A percentile compares a stretch with the other conserved stretches of the same genome.
phyloP scores from a whole-genome alignment of 2,797 vertebrate genomes.

The Phylloscopus collybita region DNA sequence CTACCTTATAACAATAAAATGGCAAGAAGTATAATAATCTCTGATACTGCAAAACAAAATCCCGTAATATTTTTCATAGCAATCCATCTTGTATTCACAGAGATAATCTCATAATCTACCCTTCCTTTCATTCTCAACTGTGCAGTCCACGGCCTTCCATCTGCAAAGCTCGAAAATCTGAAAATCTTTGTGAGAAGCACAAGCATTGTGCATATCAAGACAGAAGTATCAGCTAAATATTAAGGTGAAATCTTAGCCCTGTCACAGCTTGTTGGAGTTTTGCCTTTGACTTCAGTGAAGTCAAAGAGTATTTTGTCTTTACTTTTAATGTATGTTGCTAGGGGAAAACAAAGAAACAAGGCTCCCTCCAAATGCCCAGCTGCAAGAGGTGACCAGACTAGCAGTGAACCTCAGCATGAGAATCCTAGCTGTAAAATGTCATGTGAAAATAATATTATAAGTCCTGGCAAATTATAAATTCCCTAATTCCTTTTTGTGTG shows the following conservation, averaged over 20 bases:
- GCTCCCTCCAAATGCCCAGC: not conserved
- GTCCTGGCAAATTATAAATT: not conserved
- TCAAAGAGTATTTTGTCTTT: not conserved
- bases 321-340: not conserved
- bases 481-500: not conserved
- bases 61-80: not conserved
- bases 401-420: not conserved
- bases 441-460: not conserved
- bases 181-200: not conserved
- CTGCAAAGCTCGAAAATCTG: not conserved
- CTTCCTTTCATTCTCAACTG: not conserved
- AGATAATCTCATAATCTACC: conserved; percentile 1
- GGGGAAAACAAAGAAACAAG: conserved; percentile 14
- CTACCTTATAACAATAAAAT: not conserved
- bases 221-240: not conserved
- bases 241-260: not conserved
- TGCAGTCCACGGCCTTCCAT: not conserved
- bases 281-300: conserved; percentile 7
- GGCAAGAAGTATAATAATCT: not conserved
- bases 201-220: not conserved
- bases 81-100: not conserved
- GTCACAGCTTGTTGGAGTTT: not conserved
- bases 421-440: not conserved
- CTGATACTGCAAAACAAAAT: not conserved
- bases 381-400: not conserved